Evolutionary conservation across 2,113 vertebrate genomes (phyloP), one percentile per base, ranked within the genome.

Genomic region (Cavia porcellus): DNA sequence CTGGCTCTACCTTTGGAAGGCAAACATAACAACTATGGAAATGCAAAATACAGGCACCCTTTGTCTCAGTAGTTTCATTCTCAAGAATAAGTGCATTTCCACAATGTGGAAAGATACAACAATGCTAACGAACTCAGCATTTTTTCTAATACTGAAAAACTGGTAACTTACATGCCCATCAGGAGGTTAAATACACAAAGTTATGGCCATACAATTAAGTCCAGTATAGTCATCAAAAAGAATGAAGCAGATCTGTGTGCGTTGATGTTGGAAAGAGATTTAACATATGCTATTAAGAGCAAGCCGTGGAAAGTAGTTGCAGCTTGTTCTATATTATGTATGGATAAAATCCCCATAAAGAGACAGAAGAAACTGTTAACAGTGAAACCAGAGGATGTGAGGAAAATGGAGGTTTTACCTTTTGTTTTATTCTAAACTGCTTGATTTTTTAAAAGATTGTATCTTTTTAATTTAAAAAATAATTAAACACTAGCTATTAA

Each of bases 401-500:
- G 30, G 12, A 85, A 85, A 57, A 89, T 28, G 20, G 11, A 30
- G 25, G 52, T 61, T 93, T 91, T 87, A 75, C 28, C 70, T 94
- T 85, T 81, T 50, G 1, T 35, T 96, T 95, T 77, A 61, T 88
- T 77, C 28, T 94, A 83, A 13, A 50, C 61, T 96, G n/a, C n/a
- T 47, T 86, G 22, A 64, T 79, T 61, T 81, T 61, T 77, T 62
- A 50, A 77, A 52, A 74, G 10, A 86, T 61, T 84, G 64, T 28
- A 90, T 2, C 35, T 89, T 94, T 35, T 92, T 62, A 72, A 87
- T n/a, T 83, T 68, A 45, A 35, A 84, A 97, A 81, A 87, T 81
- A 57, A 74, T 50, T 42, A 50, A 94, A 85, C 25, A 64, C 42
- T 61, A 81, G 22, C 25, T 38, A 90, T 6, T 72, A 50, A 74